Evolutionary conservation across 1,140 invertebrate genomes (phyloP).

Genomic region (Drosophila dunni): DNA sequence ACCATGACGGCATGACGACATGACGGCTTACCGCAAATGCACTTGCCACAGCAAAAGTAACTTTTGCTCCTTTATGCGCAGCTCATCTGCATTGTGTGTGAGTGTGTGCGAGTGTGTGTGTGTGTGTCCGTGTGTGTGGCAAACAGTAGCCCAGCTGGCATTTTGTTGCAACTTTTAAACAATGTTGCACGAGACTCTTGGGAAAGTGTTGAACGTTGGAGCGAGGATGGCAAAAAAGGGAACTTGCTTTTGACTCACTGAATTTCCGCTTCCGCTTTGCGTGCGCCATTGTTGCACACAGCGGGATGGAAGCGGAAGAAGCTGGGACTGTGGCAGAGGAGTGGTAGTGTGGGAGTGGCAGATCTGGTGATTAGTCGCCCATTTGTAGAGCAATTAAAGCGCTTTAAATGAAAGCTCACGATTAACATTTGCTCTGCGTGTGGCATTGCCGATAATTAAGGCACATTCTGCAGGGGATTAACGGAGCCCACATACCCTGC

Average conservation of each 20-base stretch:
- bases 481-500: conserved; percentile 12
- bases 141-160: conserved; percentile 42
- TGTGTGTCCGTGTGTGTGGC: conserved; percentile 24
- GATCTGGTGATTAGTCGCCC: conserved; percentile 56
- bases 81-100: conserved; percentile 65
- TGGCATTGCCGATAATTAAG: conserved; percentile 59
- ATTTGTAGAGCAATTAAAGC: conserved; percentile 79
- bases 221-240: background rate
- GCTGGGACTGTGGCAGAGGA: no score
- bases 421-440: conserved; percentile 70
- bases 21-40: conserved; percentile 68
- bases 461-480: conserved; percentile 65
- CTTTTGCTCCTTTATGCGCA: conserved; percentile 50
- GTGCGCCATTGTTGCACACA: conserved; percentile 31
- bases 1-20: conserved; percentile 59
- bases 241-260: conserved; percentile 30
- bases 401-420: conserved; percentile 71
- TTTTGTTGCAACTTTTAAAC: conserved; percentile 70
- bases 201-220: conserved; percentile 42
- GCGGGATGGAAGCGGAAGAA: background rate
- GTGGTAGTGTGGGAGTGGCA: no score
- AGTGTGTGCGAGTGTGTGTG: conserved; percentile 10
- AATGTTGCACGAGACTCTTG: conserved; percentile 57
- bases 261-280: conserved; percentile 50
- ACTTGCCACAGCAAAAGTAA: conserved; percentile 62